Evolutionary conservation across 2,113 vertebrate genomes (phyloP).

Genomic region (Triplophysa dalaica): DNA sequence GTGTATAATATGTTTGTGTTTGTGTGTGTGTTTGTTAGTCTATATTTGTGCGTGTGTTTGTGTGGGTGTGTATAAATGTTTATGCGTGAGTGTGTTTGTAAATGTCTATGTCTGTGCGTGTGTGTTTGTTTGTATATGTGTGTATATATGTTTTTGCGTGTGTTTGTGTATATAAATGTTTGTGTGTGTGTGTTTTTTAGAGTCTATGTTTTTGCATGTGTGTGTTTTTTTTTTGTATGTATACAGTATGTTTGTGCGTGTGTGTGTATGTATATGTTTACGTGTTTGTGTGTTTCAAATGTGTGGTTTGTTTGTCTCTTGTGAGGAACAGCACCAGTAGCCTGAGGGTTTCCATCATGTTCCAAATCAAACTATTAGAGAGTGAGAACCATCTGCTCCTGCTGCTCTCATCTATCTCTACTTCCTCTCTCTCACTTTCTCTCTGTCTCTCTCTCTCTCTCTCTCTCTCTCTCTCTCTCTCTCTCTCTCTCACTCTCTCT

Average conservation of each 20-base stretch:
- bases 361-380: conserved; percentile 35
- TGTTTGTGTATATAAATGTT: too few species aligned
- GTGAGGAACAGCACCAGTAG: conserved; percentile 11
- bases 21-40: neutral
- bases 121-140: neutral
- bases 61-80: too few species aligned
- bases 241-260: neutral
- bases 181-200: too few species aligned
- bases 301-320: neutral
- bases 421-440: too few species aligned
- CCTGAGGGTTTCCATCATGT: conserved; percentile 4
- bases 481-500: too few species aligned
- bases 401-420: neutral
- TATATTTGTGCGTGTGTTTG: too few species aligned
- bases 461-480: too few species aligned
- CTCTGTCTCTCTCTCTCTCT: too few species aligned
- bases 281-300: neutral
- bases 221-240: too few species aligned
- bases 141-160: too few species aligned
- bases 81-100: neutral
- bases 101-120: too few species aligned
- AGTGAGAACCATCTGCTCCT: conserved; percentile 27
- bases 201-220: too few species aligned
- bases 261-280: neutral
- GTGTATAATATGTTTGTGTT: neutral